phyloP scores from a whole-genome alignment of 2,888 invertebrate genomes.

The Magallana nippona region DNA sequence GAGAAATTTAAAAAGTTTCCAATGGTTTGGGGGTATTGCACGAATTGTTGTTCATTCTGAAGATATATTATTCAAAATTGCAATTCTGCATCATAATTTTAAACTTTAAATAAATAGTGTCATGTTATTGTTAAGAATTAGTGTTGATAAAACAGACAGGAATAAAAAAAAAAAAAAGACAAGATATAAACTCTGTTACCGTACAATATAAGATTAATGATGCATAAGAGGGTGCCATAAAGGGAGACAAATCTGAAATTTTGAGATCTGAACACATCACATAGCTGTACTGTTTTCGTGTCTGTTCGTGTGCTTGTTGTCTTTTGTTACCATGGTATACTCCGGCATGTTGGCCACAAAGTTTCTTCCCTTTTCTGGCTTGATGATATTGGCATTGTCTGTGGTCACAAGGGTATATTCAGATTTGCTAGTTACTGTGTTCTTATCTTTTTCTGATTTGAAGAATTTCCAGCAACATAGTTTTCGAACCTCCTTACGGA shows the following conservation, averaged over 20 bases:
- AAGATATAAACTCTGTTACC: too few relatives aligned
- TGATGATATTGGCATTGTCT: conserved; percentile 5
- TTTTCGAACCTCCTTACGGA: conserved; percentile 69
- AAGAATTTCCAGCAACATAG: conserved; percentile 16
- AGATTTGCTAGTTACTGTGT: not conserved
- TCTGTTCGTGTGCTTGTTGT: not conserved
- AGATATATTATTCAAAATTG: too few relatives aligned
- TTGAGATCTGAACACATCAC: not conserved
- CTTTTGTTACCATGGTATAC: not conserved
- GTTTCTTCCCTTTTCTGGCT: not conserved
- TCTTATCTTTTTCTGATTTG: conserved; percentile 10
- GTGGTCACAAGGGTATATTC: conserved; percentile 11
- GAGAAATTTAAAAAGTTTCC: too few relatives aligned
- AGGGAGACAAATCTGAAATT: not conserved
- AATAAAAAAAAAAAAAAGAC: too few relatives aligned
- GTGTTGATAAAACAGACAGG: too few relatives aligned
- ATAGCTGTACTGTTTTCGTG: conserved; percentile 9
- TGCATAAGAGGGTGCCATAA: not conserved
- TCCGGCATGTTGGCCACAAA: not conserved
- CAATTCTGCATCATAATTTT: too few relatives aligned
- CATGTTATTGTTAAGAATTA: too few relatives aligned
- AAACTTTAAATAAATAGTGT: too few relatives aligned
- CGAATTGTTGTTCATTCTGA: too few relatives aligned
- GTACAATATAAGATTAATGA: too few relatives aligned
- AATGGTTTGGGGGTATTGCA: too few relatives aligned